Base-by-base conservation (phyloP, 2,888 invertebrate genomes). In the Flexamia atlantica region DNA sequence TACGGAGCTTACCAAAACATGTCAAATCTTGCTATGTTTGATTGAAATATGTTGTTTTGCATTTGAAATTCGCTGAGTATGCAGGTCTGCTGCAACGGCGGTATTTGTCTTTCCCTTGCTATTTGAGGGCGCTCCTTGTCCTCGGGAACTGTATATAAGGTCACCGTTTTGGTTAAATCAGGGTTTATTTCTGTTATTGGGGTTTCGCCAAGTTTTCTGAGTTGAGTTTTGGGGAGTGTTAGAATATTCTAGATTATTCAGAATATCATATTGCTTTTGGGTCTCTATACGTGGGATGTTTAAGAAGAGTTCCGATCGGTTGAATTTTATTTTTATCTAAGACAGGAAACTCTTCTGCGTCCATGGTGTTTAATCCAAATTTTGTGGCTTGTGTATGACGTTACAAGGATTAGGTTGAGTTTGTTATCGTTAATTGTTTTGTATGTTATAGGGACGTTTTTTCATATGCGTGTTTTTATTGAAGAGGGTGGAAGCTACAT, bases 321-420 rank as follows among this genome's bases (percentile, higher is more conserved):
- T 60, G 17, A 60, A 25, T 60, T 9, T 60, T 23, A 60, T 25
- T 60, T 60, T 60, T 60, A 25, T 60, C 25, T 60, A 60, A 14
- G 20, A 25, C 25, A 60, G 60, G 60, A 60, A 60, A 60, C 5
- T 60, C 60, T 60, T 60, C 60, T 25, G 20, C 25, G 14, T 60
- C 25, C 25, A 9, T 60, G 4, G 25, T 60, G 60, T 60, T 60
- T 60, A 60, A 9, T 5, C 60, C 60, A 25, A 5, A 60, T 60
- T 60, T 60, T 25, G 25, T 5, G 9, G 60, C 25, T 60, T 60
- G 60, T 25, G 60, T 23, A 60, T 3, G 60, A 60, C 17, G 14
- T 9, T 60, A 60, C 3, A 25, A 25, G 60, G 23, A 60, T 60
- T 60, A 60, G 17, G 17, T 60, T 60, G 4, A 23, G 60, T 25